Conservation (phyloP, 2,797 vertebrate species). For the Xiphophorus birchmanni region DNA sequence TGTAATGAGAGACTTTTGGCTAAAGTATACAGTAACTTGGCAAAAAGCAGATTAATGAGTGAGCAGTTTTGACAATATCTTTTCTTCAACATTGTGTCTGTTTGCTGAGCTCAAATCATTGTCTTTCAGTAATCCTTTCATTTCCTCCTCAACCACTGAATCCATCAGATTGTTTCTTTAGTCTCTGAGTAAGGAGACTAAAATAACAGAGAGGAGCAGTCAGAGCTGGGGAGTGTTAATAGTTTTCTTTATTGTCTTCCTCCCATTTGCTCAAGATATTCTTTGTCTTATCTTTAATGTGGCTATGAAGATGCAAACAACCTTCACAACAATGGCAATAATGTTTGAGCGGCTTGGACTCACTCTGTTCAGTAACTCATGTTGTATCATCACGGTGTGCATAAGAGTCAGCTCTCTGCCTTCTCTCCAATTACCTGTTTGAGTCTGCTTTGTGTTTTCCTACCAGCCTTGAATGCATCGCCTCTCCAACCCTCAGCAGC, state of each 20-base stretch:
- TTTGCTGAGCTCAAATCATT: slow-evolving; percentile 52
- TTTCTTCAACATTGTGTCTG: slow-evolving; percentile 54
- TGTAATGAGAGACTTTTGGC: not conserved
- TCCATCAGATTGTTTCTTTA: slow-evolving; percentile 54
- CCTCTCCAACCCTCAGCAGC: not conserved
- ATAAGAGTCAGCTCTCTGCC: not conserved
- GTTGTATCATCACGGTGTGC: not conserved
- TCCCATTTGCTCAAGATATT: not conserved
- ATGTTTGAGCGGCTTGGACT: not conserved
- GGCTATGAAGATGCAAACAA: not conserved
- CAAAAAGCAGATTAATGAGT: slow-evolving; percentile 18
- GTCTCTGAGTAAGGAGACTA: not conserved
- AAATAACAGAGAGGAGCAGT: not conserved
- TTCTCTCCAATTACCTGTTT: not conserved
- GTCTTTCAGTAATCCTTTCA: slow-evolving; percentile 55
- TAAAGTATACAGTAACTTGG: not conserved
- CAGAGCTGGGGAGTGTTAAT: not conserved
- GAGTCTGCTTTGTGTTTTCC: not conserved
- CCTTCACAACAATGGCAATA: not conserved
- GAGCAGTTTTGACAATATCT: slow-evolving; percentile 32
- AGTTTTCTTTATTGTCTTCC: not conserved
- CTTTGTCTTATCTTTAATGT: not conserved
- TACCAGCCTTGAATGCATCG: not conserved
- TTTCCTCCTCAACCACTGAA: slow-evolving; percentile 54
- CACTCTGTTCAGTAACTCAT: not conserved